Base-by-base conservation (phyloP, 2,113 vertebrate species). In the Forbesichthys papilliferus region DNA sequence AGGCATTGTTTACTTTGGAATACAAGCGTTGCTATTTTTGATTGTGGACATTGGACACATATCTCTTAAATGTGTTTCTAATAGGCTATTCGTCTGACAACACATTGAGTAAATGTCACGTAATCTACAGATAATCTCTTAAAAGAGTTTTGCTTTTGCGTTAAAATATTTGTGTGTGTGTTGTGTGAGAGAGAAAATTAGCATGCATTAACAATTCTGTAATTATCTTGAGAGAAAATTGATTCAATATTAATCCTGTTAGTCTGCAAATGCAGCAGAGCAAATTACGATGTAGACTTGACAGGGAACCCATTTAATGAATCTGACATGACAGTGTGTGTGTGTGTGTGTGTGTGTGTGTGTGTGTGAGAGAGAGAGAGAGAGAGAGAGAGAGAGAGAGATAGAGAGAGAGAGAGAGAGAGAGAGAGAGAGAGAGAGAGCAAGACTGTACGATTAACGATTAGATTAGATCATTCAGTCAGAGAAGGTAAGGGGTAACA, bases 181-280 rank as follows among this genome's bases (percentile, higher is more conserved):
- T 53, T 61, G 64, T 62, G 13, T 52, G 18, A 16, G 34, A 56
- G 73, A 9, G 64, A 65, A 34, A 11, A n/a, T 59, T 63, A 77
- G 57, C 56, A 36, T 53, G 64, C 60, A 69, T 84, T 76, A 76
- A 63, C 64, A 80, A 53, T 58, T 61, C 64, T 80, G 77, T 81
- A 77, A 87, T 86, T 80, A 87, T 83, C 62, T 71, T 8, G 1
- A 59, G 70, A 84, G 79, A 71, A 73, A 85, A 84, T 85, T 33
- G 64, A 83, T 84, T 85, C 49, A 36, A 61, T 74, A 80, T 81
- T 74, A 75, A 71, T 70, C 64, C 69, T 78, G 66, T 58, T 47
- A 76, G 53, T 66, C 14, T 0, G 67, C 62, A 56, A 57, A 58
- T 68, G 54, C 42, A 11, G 42, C 64, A 48, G 73, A 73, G 68